Base-by-base conservation (phyloP, 2,888 invertebrate species). In the Protonemura montana region DNA sequence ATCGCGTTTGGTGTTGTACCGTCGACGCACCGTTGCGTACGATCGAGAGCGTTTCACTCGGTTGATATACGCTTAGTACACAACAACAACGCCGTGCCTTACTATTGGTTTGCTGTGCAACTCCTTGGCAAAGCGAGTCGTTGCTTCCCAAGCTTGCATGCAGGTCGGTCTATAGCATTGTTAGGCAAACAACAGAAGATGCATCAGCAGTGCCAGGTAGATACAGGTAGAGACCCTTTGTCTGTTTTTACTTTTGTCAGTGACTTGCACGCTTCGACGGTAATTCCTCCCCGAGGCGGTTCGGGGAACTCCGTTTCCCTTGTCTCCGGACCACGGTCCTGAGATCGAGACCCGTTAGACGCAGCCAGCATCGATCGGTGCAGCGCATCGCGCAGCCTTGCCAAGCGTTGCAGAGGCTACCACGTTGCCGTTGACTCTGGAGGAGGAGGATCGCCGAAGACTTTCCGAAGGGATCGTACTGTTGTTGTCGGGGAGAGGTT, bases 141-240 rank as follows among this genome's bases (percentile, higher is more conserved):
- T 10, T 59, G 59, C 7, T 59, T 59, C 21, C 13, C 59, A 21
- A 59, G 59, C 59, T 21, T 59, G 59, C 59, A 59, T 13, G 59
- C 59, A 10, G 59, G 13, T 59, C 59, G 59, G 16, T 13, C 21
- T 10, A 21, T 21, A 3, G 59, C 59, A 59, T 59, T 59, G 59
- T 59, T 59, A 59, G 59, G 59, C 59, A 59, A 59, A 59, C 59
- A 59, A 59, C 59, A 59, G 59, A 59, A 59, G 59, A 59, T 59
- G 59, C 59, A 35, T 35, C 35, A 59, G 59, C 59, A 59, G 59
- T 59, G 59, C 59, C 59, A 59, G 59, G 59, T 59, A 59, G 59
- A 59, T 10, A 10, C 59, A 59, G 59, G 59, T 59, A 59, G 59
- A 59, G 59, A 10, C 13, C 59, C 13, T 59, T 59, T 59, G 59